Conservation (phyloP, 2,797 vertebrate genomes). For the Atherinosoma microstoma region DNA sequence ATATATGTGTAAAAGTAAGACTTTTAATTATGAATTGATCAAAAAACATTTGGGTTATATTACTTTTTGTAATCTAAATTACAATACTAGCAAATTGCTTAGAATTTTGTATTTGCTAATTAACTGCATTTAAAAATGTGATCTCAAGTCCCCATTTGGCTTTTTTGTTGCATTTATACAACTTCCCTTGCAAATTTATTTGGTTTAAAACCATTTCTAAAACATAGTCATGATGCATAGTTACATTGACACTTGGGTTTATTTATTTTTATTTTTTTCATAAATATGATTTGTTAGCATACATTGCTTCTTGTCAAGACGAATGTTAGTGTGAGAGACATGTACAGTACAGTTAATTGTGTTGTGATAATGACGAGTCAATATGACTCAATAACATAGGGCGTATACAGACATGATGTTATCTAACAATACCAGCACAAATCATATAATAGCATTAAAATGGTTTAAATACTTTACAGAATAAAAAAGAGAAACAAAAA, state of each 20-base stretch:
- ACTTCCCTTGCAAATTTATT: not conserved
- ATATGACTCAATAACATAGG: constrained; percentile 85
- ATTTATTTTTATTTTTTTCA: constrained; percentile 49
- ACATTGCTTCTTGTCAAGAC: constrained; percentile 33
- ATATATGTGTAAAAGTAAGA: no score
- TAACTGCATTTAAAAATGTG: not conserved
- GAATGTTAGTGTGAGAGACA: constrained; percentile 65
- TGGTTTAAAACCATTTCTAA: not conserved
- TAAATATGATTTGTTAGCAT: constrained; percentile 69
- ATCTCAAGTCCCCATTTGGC: not conserved
- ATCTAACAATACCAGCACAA: constrained; percentile 42
- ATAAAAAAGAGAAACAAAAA: constrained; percentile 64
- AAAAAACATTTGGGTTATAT: no score
- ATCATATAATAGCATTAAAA: constrained; percentile 57
- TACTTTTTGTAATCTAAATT: no score
- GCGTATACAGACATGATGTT: constrained; percentile 51
- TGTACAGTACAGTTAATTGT: constrained; percentile 68
- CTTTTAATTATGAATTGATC: no score
- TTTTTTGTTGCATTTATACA: not conserved
- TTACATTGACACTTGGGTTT: constrained; percentile 33
- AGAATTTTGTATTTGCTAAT: no score
- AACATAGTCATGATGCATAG: not conserved
- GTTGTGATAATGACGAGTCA: constrained; percentile 81
- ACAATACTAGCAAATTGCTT: not conserved
- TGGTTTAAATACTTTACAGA: constrained; percentile 80